Conservation (phyloP, 2,113 vertebrate species). For the Aptenodytes patagonicus region DNA sequence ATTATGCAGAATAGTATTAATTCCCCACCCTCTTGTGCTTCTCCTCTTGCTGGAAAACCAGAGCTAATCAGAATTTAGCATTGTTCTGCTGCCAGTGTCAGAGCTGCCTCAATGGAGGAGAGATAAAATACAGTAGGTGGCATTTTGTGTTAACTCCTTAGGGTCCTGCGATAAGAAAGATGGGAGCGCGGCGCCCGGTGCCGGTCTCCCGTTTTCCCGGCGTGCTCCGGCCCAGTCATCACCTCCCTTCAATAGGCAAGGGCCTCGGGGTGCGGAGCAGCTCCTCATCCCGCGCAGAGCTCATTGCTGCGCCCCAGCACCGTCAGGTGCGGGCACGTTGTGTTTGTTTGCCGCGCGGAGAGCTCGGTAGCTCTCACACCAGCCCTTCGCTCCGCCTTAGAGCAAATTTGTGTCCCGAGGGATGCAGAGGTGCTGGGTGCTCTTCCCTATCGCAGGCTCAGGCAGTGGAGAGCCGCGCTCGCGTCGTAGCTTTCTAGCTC, state of each 20-base stretch:
- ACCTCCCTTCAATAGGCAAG: background rate
- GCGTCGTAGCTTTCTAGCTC: background rate
- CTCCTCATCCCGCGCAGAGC: background rate
- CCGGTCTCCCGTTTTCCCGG: rapidly evolving
- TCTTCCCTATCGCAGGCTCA: rapidly evolving
- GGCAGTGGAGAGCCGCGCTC: background rate
- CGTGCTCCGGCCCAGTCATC: rapidly evolving
- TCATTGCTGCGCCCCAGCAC: background rate
- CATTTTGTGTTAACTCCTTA: slow-evolving; percentile 44
- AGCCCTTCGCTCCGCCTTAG: background rate
- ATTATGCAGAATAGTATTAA: slow-evolving; percentile 60
- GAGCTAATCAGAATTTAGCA: slow-evolving; percentile 39
- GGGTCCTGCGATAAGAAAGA: background rate
- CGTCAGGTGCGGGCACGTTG: rapidly evolving
- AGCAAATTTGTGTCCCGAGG: background rate
- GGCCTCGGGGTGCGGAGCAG: background rate
- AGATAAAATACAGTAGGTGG: slow-evolving; percentile 36
- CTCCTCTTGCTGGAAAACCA: slow-evolving; percentile 28
- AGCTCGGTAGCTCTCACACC: background rate
- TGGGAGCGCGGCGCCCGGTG: rapidly evolving
- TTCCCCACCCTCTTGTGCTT: slow-evolving; percentile 44
- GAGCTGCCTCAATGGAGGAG: slow-evolving; percentile 36
- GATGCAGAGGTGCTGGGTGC: background rate
- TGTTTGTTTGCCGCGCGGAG: rapidly evolving
- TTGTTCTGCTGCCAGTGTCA: slow-evolving; percentile 42